Conservation (phyloP, 1,140 invertebrate species). For the Whitmania pigra region DNA sequence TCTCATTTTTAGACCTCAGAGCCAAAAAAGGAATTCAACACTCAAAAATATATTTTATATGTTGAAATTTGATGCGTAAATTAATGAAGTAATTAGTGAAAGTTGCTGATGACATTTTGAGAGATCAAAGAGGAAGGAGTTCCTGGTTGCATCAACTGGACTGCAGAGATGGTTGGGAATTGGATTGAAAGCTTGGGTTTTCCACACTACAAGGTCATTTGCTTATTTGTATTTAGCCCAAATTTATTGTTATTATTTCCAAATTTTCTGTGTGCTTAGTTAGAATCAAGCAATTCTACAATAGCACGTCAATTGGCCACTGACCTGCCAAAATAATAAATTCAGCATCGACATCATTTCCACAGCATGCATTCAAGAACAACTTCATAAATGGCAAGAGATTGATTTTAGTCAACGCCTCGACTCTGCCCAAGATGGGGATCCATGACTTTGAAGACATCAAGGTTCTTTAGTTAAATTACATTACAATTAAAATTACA, state of each 20-base stretch:
- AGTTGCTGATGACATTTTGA: not conserved
- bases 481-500: too few relatives aligned
- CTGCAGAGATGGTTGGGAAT: constrained; percentile 32
- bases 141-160: constrained; percentile 33
- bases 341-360: not conserved
- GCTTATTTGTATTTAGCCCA: too few relatives aligned
- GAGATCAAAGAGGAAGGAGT: constrained; percentile 34
- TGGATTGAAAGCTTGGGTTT: constrained; percentile 38
- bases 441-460: constrained; percentile 43
- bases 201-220: constrained; percentile 33
- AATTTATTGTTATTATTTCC: too few relatives aligned
- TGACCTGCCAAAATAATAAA: not conserved
- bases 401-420: constrained; percentile 35
- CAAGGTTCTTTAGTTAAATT: too few relatives aligned
- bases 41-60: too few relatives aligned
- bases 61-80: too few relatives aligned
- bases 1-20: too few relatives aligned
- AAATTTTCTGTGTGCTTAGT: too few relatives aligned
- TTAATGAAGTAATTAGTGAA: too few relatives aligned
- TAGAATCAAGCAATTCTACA: too few relatives aligned
- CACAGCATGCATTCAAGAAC: constrained; percentile 28
- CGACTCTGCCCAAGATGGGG: constrained; percentile 39
- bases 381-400: constrained; percentile 39
- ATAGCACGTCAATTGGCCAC: not conserved
- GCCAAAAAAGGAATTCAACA: too few relatives aligned